phyloP scores from a whole-genome alignment of 2,888 invertebrate genomes.

The Palloptera scutellata region DNA sequence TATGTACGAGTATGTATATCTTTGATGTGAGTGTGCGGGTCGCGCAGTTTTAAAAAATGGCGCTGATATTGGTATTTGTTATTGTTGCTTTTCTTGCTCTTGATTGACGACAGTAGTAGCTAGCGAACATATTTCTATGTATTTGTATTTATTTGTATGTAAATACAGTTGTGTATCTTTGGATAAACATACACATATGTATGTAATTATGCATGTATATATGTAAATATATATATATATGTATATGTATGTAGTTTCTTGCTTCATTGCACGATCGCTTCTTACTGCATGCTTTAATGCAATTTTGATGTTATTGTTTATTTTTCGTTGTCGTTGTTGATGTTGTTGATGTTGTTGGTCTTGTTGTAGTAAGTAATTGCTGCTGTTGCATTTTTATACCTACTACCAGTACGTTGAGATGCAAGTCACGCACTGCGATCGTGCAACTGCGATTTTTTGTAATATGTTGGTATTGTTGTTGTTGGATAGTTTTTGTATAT shows the following conservation, averaged over 20 bases:
- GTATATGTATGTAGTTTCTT: too few species aligned
- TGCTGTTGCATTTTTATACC: background rate
- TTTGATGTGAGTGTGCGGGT: background rate
- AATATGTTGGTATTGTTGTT: background rate
- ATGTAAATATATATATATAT: too few species aligned
- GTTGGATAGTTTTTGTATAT: background rate
- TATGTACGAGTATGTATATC: too few species aligned
- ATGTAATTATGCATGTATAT: background rate
- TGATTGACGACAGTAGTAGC: background rate
- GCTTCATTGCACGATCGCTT: background rate
- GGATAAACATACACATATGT: background rate
- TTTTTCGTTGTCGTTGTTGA: background rate
- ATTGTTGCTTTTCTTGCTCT: too few species aligned
- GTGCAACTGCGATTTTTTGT: slow-evolving; percentile 22
- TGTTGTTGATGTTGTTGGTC: too few species aligned
- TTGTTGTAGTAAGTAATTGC: too few species aligned
- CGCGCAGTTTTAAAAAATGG: background rate
- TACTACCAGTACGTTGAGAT: slow-evolving; percentile 12
- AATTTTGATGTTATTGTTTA: background rate
- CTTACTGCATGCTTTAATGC: background rate
- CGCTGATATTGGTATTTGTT: background rate
- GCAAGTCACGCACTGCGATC: slow-evolving; percentile 25
- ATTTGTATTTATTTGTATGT: background rate
- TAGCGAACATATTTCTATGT: background rate
- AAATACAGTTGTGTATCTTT: background rate